A percentile compares a stretch with the other conserved stretches of the same genome.
Evolutionary conservation across 2,888 invertebrate species (phyloP).

Genomic region (Apamea crenata): DNA sequence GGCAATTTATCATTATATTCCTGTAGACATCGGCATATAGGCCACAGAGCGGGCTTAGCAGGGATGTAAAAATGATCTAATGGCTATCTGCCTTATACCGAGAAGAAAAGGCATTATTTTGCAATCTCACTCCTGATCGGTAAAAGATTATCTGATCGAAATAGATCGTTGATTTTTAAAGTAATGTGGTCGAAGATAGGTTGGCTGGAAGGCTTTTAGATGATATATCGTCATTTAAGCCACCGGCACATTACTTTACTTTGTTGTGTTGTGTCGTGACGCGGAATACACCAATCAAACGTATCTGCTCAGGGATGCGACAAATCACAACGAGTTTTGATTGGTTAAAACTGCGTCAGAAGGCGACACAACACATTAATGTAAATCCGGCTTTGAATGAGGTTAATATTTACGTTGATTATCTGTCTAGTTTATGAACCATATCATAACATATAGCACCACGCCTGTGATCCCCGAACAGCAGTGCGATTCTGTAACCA

Average conservation of each 20-base stretch:
- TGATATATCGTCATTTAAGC: constrained; percentile 1
- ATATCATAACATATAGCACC: too few relatives aligned
- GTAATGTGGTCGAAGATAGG: constrained; percentile 5
- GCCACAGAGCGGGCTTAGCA: constrained; percentile 59
- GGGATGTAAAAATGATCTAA: constrained; percentile 69
- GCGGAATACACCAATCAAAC: too few relatives aligned
- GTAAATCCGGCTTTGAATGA: not conserved
- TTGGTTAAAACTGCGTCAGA: too few relatives aligned
- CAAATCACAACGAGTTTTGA: too few relatives aligned
- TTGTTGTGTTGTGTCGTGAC: too few relatives aligned
- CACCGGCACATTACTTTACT: too few relatives aligned
- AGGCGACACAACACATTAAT: too few relatives aligned
- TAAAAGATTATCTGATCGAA: constrained; percentile 52
- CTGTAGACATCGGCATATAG: constrained; percentile 62
- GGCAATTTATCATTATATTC: constrained; percentile 67
- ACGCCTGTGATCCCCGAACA: too few relatives aligned
- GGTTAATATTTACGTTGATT: not conserved
- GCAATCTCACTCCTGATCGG: constrained; percentile 58
- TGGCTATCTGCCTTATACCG: constrained; percentile 43
- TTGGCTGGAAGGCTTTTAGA: constrained; percentile 13
- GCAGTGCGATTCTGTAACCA: too few relatives aligned
- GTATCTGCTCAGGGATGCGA: too few relatives aligned
- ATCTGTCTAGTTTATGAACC: not conserved
- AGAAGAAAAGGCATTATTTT: constrained; percentile 60
- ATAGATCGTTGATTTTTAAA: constrained; percentile 19